These are phyloP conservation scores for Fissipunctia ypsillon DNA, from an alignment of 2,888 invertebrate genomes.

Conservation along the genomic window DNA sequence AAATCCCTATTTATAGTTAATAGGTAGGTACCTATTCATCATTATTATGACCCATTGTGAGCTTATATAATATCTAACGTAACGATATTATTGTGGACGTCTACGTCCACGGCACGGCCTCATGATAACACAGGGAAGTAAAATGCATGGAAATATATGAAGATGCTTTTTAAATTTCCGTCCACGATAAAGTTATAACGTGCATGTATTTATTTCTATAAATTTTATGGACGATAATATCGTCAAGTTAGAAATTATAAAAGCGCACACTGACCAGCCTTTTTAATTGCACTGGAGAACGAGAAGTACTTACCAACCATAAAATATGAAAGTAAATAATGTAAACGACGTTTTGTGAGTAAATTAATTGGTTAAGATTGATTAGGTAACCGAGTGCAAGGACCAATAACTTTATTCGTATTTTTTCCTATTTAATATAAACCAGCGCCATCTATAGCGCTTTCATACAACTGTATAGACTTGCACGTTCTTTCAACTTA, in stretches of 20 bases:
- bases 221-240: background rate
- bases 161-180: background rate
- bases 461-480: background rate
- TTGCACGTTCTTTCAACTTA: background rate
- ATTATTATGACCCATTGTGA: background rate
- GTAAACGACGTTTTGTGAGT: background rate
- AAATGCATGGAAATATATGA: background rate
- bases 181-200: background rate
- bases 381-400: too few species aligned
- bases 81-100: background rate
- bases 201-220: background rate
- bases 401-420: background rate
- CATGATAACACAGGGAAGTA: background rate
- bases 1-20: background rate
- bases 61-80: background rate
- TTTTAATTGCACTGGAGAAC: background rate
- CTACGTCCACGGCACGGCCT: background rate
- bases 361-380: background rate
- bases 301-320: background rate
- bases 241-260: background rate
- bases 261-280: background rate
- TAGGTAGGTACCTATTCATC: background rate
- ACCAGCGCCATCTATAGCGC: conserved; percentile 32
- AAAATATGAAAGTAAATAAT: background rate
- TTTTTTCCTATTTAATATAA: background rate